A percentile compares a stretch with the other conserved stretches of the same genome.
Conservation (phyloP, 1,140 invertebrate species). For the Belonocnema kinseyi region DNA sequence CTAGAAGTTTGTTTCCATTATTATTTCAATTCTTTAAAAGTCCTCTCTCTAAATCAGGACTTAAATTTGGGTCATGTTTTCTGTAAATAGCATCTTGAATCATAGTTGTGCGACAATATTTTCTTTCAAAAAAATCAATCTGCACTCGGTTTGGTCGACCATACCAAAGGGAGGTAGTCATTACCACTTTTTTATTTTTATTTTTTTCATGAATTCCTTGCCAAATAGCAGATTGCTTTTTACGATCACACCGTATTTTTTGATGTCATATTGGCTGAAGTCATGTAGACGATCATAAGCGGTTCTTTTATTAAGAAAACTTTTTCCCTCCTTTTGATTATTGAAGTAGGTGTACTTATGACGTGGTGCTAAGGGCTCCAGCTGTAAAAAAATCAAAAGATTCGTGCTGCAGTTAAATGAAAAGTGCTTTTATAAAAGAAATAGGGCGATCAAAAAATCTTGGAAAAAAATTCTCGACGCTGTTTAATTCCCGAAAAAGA, state of each 20-base stretch:
- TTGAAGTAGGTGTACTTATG: constrained; percentile 59
- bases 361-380: constrained; percentile 53
- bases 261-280: constrained; percentile 53
- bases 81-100: constrained; percentile 54
- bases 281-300: constrained; percentile 62
- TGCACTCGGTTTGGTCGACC: constrained; percentile 60
- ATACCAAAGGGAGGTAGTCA: constrained; percentile 59
- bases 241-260: constrained; percentile 58
- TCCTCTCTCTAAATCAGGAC: too few relatives aligned
- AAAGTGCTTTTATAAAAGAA: too few relatives aligned
- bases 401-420: too few relatives aligned
- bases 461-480: too few relatives aligned
- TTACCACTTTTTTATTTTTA: constrained; percentile 55
- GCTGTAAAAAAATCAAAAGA: constrained; percentile 45
- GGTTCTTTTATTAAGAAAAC: constrained; percentile 41
- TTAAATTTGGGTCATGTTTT: background rate
- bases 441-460: too few relatives aligned
- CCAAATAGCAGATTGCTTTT: constrained; percentile 55
- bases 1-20: too few relatives aligned
- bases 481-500: too few relatives aligned
- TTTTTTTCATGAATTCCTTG: constrained; percentile 62
- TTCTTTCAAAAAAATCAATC: constrained; percentile 58
- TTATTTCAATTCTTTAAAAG: too few relatives aligned
- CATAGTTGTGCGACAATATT: constrained; percentile 54
- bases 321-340: constrained; percentile 45